These are phyloP conservation scores for Ginglymostoma cirratum DNA, from an alignment of 2,113 vertebrate genomes.

Conservation along the genomic window DNA sequence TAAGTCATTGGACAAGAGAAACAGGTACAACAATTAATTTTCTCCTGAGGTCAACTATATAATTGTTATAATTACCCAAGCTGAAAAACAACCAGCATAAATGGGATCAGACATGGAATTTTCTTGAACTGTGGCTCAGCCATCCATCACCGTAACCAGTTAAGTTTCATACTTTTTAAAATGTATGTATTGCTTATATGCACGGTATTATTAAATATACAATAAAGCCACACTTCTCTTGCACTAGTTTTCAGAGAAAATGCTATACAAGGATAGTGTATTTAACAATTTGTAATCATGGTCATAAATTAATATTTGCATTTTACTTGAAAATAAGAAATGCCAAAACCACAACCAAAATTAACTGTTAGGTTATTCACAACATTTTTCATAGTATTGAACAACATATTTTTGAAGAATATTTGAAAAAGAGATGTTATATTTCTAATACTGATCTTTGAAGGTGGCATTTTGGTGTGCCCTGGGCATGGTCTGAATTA, in stretches of 20 bases:
- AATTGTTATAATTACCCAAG: background rate
- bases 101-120: background rate
- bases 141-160: background rate
- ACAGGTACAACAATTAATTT: background rate
- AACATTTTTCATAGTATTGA: background rate
- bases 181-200: background rate
- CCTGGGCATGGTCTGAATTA: background rate
- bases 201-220: too few relatives aligned
- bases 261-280: background rate
- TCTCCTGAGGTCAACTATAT: background rate
- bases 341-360: background rate
- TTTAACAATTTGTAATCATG: background rate
- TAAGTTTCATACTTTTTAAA: background rate
- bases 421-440: background rate
- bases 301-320: background rate
- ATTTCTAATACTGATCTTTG: background rate
- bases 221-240: background rate
- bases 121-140: background rate
- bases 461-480: background rate
- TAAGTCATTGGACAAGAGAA: background rate
- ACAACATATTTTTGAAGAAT: background rate
- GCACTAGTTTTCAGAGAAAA: background rate
- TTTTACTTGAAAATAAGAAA: background rate
- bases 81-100: background rate
- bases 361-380: background rate